These are phyloP conservation scores for Andricus curvator DNA, from an alignment of 2,888 invertebrate species.

Conservation along the genomic window DNA sequence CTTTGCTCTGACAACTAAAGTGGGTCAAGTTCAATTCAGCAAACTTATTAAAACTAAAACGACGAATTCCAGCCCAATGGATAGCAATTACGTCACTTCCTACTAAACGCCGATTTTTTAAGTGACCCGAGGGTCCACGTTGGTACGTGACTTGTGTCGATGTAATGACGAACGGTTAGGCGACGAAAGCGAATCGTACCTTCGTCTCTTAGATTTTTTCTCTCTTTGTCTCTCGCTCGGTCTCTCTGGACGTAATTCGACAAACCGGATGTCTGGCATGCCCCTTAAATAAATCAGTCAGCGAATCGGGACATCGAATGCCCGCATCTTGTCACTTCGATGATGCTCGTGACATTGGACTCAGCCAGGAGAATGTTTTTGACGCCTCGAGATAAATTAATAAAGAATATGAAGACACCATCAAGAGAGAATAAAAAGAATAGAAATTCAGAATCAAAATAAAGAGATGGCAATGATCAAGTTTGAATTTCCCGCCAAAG, in stretches of 20 bases:
- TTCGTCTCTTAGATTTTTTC: slow-evolving; percentile 39
- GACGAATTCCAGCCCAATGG: slow-evolving; percentile 37
- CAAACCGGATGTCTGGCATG: slow-evolving; percentile 77
- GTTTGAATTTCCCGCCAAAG: background rate
- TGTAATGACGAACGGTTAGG: slow-evolving; percentile 73
- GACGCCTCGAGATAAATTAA: slow-evolving; percentile 25
- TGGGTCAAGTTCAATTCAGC: background rate
- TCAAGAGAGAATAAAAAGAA: background rate
- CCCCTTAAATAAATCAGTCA: slow-evolving; percentile 75
- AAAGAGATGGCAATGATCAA: background rate
- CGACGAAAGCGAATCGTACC: slow-evolving; percentile 61
- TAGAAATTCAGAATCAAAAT: background rate
- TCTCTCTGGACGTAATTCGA: slow-evolving; percentile 68
- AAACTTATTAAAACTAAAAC: background rate
- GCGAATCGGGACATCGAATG: slow-evolving; percentile 52
- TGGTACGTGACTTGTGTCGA: slow-evolving; percentile 71
- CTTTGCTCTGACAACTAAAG: background rate
- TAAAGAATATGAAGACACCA: slow-evolving; percentile 7
- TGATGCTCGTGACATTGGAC: slow-evolving; percentile 41
- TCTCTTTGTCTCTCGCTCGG: slow-evolving; percentile 41
- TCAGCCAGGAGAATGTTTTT: slow-evolving; percentile 4
- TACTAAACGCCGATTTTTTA: slow-evolving; percentile 67
- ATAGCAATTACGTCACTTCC: slow-evolving; percentile 73
- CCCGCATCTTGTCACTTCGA: slow-evolving; percentile 74
- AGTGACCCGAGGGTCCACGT: slow-evolving; percentile 57